Evolutionary conservation across 2,888 invertebrate genomes (phyloP), one percentile per base, ranked within the genome.

Genomic region (Scaptomyza reducta): DNA sequence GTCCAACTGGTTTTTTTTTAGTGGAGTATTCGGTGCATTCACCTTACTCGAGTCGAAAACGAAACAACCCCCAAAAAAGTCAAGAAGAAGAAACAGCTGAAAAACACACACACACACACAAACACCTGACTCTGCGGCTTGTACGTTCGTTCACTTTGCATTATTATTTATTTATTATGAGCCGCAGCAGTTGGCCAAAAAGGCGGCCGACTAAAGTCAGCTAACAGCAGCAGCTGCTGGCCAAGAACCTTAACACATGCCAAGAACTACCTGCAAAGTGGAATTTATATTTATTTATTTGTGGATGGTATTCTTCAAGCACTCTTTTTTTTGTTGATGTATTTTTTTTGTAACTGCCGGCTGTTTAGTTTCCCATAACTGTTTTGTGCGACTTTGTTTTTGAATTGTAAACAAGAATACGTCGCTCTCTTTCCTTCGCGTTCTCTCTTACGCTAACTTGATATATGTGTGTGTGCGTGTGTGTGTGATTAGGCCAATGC

Each of bases 331-430:
- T 18, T 11, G 33, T 33, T 18, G 29, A 16, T 33, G 16, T 38
- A 16, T 18, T 11, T 42, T 33, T 18, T 38, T 22, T 33, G 16
- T 38, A 16, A 31, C 44, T 29, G n/a, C 44, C 64, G 50, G 47
- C 74, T 64, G 56, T 47, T 69, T 70, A 40, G 58, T 54, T 70
- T 59, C 50, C 38, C 74, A 69, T 51, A 60, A 59, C 50, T 67
- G 70, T 71, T 69, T 45, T 35, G 56, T 35, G 56, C 40, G 56
- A 67, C 69, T 85, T 88, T 85, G 88, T 86, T 88, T 77, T 88
- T 63, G 56, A 61, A 47, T 73, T 69, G 73, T 85, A 88, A 89
- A 88, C 86, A 86, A 81, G 57, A 63, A 63, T 68, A 41, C 45
- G 31, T 47, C 46, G 56, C 33, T 33, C 44, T 16, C 42, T 4